phyloP scores from a whole-genome alignment of 2,113 vertebrate genomes.

The Sceloporus tristichus region DNA sequence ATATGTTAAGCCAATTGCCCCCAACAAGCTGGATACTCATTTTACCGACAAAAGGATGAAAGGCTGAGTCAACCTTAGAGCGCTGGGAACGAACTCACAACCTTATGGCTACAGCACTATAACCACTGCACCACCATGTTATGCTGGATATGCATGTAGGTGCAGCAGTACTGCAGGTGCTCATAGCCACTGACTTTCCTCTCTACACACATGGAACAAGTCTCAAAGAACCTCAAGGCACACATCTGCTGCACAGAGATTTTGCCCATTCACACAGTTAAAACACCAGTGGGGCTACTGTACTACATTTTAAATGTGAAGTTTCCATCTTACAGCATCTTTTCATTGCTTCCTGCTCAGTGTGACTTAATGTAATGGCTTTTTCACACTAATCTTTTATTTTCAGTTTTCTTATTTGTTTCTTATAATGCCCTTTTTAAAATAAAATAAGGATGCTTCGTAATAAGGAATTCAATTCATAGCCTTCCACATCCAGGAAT shows the following conservation, averaged over 20 bases:
- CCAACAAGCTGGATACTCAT: too few species aligned
- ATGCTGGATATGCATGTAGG: not conserved
- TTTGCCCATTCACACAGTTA: constrained; percentile 2
- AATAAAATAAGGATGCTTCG: too few species aligned
- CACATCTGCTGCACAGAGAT: not conserved
- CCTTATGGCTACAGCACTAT: too few species aligned
- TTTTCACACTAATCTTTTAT: not conserved
- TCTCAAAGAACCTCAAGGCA: not conserved
- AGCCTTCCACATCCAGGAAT: not conserved
- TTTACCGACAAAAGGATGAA: too few species aligned
- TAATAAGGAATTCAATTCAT: not conserved
- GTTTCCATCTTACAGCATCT: not conserved
- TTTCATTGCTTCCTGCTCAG: not conserved
- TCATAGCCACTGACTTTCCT: not conserved
- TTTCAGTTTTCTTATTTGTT: not conserved
- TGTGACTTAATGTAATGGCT: not conserved
- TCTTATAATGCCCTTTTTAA: not conserved
- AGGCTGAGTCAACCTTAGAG: too few species aligned
- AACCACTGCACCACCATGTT: not conserved
- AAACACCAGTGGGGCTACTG: not conserved
- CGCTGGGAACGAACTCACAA: too few species aligned
- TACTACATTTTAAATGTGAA: not conserved
- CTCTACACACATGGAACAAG: not conserved
- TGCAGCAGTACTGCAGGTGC: not conserved
- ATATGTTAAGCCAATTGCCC: too few species aligned